phyloP scores from a whole-genome alignment of 2,113 vertebrate genomes.

The Tachuris rubrigastra region DNA sequence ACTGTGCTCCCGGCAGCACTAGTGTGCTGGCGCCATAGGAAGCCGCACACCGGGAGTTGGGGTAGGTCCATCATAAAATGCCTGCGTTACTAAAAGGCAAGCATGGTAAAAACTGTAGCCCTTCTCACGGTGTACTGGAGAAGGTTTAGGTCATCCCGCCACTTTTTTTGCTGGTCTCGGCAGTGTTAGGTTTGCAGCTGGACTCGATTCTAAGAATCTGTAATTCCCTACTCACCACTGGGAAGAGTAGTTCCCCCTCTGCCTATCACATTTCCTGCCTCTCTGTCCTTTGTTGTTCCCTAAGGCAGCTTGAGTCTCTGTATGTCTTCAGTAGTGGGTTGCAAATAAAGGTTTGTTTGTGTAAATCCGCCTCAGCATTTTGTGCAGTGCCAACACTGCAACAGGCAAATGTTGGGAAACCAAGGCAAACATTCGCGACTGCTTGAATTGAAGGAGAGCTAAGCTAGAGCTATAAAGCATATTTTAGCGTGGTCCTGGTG shows the following conservation, averaged over 20 bases:
- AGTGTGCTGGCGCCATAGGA: rapidly evolving
- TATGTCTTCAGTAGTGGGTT: no score
- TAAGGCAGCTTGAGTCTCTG: neutral
- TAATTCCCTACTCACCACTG: neutral
- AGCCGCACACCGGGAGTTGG: rapidly evolving
- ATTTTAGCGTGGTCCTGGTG: neutral
- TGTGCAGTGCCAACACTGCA: neutral
- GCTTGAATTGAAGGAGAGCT: neutral
- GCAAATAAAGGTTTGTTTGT: neutral
- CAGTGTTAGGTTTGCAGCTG: neutral
- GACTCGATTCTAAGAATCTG: neutral
- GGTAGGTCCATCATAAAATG: rapidly evolving
- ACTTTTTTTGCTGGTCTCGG: neutral
- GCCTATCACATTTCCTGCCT: rapidly evolving
- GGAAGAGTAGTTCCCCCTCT: neutral
- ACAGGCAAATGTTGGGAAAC: neutral
- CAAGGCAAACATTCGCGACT: neutral
- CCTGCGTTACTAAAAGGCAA: rapidly evolving
- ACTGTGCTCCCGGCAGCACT: rapidly evolving
- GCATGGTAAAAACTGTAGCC: rapidly evolving
- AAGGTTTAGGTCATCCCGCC: neutral
- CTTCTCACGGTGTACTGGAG: no score
- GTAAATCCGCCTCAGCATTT: neutral
- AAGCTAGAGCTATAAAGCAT: neutral
- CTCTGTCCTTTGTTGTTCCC: neutral